Percentiles rank a stretch among this genome's conserved stretches.
These are phyloP conservation scores for Emmelina monodactyla DNA, from an alignment of 2,888 invertebrate species.

Conservation along the genomic window DNA sequence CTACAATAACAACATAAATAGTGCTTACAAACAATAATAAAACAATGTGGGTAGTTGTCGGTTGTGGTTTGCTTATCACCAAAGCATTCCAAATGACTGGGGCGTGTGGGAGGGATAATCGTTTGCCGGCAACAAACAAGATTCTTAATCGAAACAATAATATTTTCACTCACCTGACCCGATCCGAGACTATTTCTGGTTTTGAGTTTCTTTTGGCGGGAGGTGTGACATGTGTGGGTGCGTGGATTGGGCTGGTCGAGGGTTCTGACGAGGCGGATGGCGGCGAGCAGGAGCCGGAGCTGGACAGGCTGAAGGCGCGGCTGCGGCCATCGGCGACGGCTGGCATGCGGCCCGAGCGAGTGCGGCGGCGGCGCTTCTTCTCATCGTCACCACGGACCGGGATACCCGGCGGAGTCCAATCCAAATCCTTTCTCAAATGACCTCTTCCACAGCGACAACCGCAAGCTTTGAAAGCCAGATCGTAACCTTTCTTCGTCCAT, in stretches of 20 bases:
- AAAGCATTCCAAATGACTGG: too few species aligned
- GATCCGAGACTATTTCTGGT: slow-evolving; percentile 79
- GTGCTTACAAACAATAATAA: too few species aligned
- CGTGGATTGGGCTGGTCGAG: slow-evolving; percentile 76
- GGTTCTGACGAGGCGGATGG: slow-evolving; percentile 82
- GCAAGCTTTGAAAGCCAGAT: slow-evolving; percentile 94
- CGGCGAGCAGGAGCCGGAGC: slow-evolving; percentile 83
- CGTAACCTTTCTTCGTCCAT: slow-evolving; percentile 98
- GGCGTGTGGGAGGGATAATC: too few species aligned
- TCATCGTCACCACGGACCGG: slow-evolving; percentile 59
- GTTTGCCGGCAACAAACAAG: neutral
- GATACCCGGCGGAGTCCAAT: slow-evolving; percentile 83
- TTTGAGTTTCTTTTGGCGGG: slow-evolving; percentile 76
- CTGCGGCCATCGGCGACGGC: slow-evolving; percentile 62
- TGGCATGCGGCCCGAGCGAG: slow-evolving; percentile 42
- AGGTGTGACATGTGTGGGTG: slow-evolving; percentile 53
- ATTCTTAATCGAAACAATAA: slow-evolving; percentile 9
- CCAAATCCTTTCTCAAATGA: slow-evolving; percentile 92
- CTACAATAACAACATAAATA: too few species aligned
- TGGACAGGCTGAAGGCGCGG: slow-evolving; percentile 79
- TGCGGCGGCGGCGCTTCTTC: slow-evolving; percentile 50
- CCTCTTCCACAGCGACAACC: slow-evolving; percentile 93
- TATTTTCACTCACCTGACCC: slow-evolving; percentile 73
- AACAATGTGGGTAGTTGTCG: too few species aligned
- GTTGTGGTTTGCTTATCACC: too few species aligned